Base-by-base conservation (phyloP, 2,797 vertebrate genomes). In the Dromococcyx pavoninus region DNA sequence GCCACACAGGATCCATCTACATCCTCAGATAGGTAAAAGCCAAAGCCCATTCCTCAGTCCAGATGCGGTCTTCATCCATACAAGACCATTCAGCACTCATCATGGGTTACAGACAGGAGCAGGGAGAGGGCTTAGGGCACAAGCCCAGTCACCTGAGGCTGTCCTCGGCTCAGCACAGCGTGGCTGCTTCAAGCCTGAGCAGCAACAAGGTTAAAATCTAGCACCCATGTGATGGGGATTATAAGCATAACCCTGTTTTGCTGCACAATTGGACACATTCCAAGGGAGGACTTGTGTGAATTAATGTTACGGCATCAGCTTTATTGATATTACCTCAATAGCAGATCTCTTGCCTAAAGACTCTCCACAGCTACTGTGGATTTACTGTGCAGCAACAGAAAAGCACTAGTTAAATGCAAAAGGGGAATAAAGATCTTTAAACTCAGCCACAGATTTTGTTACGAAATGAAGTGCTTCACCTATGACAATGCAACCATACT, bases 401-500 rank as follows among this genome's bases (percentile, higher is more conserved):
- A 77, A 91, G 5, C 35, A 48, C 23, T 14, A 18, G 25, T 56
- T 39, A 41, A 3, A 56, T 27, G 35, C 27, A 66, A 37, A 54
- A 30, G 23, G 10, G 19, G 27, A 69, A 54, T 53, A 44, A 69
- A 88, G 15, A 4, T 22, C n/a, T 57, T 73, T 53, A 53, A 79
- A 60, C 33, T 48, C 33, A 74, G 57, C 17, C 25, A 67, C 23
- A 56, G 35, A 37, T 37, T 53, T 88, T 33, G 28, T 39, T 51
- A 30, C 24, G 21, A 89, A 88, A 76, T 2, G 0, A 69, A 85
- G 43, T 43, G 48, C 15, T 83, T 91, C 46, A 79, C 19, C 62
- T 69, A 1, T 32, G 62, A 25, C 41, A 65, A 50, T 1, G 5
- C 65, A 87, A 9, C 61, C 0, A 0, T 11, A 27, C 5, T 75